Percentiles rank a stretch among this genome's conserved stretches.
Conservation (phyloP, 2,888 invertebrate genomes). For the Papilio demoleus region DNA sequence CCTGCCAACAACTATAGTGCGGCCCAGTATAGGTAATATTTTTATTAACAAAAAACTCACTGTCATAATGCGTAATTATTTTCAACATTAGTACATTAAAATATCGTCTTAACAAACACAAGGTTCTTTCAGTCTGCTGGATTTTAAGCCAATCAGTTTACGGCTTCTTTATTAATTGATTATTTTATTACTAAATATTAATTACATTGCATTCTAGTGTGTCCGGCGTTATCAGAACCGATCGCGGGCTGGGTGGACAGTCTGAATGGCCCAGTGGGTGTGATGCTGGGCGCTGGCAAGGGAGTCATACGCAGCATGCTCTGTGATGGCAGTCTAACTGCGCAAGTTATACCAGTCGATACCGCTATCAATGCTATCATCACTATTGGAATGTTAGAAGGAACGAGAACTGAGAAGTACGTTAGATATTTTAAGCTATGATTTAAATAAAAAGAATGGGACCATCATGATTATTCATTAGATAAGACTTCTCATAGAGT, state of each 20-base stretch:
- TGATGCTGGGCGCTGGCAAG: conserved; percentile 91
- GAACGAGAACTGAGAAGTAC: conserved; percentile 75
- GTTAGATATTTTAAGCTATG: too few relatives aligned
- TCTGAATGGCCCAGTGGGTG: conserved; percentile 94
- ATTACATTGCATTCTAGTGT: conserved; percentile 52
- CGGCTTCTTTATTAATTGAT: too few relatives aligned
- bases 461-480: too few relatives aligned
- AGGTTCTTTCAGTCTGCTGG: too few relatives aligned
- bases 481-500: too few relatives aligned
- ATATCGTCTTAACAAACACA: too few relatives aligned
- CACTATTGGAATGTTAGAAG: conserved; percentile 87
- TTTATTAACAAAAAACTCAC: background rate
- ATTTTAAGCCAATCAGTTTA: too few relatives aligned
- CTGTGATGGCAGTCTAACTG: conserved; percentile 86
- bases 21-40: conserved; percentile 94
- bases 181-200: background rate
- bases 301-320: conserved; percentile 94
- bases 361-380: conserved; percentile 91
- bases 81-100: too few relatives aligned
- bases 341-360: conserved; percentile 91
- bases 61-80: too few relatives aligned
- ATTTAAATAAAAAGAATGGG: too few relatives aligned
- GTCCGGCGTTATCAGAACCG: conserved; percentile 85
- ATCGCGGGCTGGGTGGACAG: conserved; percentile 95
- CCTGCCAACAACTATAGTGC: conserved; percentile 91